These are phyloP conservation scores for Eufriesea mexicana DNA, from an alignment of 1,140 invertebrate genomes.

Conservation along the genomic window DNA sequence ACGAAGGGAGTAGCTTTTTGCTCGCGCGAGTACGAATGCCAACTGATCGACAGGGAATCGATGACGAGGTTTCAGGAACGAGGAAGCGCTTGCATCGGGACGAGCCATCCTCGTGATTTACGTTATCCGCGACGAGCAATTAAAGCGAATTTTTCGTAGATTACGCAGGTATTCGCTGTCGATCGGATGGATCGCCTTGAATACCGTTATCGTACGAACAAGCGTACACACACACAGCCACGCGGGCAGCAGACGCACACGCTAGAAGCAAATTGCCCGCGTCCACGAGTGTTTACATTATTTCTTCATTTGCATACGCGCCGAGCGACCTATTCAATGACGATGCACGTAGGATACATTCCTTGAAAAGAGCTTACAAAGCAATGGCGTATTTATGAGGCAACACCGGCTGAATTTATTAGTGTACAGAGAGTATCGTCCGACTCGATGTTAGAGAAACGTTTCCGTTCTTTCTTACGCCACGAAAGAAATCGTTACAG, in stretches of 20 bases:
- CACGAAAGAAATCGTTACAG: not conserved
- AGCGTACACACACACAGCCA: no score
- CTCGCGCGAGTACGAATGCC: no score
- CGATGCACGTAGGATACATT: constrained; percentile 23
- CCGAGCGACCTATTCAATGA: constrained; percentile 41
- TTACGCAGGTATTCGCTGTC: not conserved
- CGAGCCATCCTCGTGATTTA: not conserved
- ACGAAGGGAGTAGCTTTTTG: no score
- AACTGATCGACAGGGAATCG: no score
- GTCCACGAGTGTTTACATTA: constrained; percentile 30
- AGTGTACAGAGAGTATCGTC: not conserved
- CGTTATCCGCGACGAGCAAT: not conserved
- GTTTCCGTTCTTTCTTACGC: not conserved
- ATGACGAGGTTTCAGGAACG: not conserved
- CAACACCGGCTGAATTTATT: not conserved
- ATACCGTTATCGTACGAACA: constrained; percentile 54
- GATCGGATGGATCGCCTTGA: constrained; percentile 14
- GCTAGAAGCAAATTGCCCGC: constrained; percentile 33
- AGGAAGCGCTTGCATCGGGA: not conserved
- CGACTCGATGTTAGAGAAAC: not conserved
- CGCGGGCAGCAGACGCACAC: no score
- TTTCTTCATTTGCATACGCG: constrained; percentile 50
- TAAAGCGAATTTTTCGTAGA: constrained; percentile 1
- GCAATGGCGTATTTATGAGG: constrained; percentile 17
- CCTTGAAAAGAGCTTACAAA: constrained; percentile 6